A percentile compares a stretch with the other conserved stretches of the same genome.
These are phyloP conservation scores for Thamnophis sirtalis DNA, from an alignment of 2,113 vertebrate species.

Conservation along the genomic window DNA sequence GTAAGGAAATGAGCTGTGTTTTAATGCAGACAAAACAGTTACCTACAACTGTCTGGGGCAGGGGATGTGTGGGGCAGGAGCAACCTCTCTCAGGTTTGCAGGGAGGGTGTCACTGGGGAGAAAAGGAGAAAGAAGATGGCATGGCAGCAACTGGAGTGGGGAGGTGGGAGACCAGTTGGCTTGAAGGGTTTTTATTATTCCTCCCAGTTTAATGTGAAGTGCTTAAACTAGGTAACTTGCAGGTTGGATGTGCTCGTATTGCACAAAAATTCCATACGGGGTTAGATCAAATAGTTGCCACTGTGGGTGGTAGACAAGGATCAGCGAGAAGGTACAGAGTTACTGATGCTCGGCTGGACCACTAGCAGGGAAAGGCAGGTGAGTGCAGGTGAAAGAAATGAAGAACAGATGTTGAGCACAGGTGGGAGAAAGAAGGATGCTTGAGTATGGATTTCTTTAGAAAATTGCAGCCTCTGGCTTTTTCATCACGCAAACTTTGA, in stretches of 20 bases:
- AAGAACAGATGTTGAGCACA: conserved; percentile 8
- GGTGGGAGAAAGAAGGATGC: neutral
- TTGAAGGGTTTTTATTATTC: conserved; percentile 2
- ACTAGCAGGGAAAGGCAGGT: conserved; percentile 4
- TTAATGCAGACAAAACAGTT: neutral
- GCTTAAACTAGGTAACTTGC: conserved; percentile 22
- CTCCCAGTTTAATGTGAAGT: conserved; percentile 2
- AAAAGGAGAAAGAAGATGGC: neutral
- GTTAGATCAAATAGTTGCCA: conserved; percentile 16
- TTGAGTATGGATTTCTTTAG: neutral
- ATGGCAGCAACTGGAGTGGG: too few relatives aligned
- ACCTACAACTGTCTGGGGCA: neutral
- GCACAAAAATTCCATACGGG: neutral
- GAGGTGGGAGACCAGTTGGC: neutral
- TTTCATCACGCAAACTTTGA: neutral
- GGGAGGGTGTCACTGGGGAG: neutral
- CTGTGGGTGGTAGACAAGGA: neutral
- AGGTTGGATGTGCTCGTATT: neutral
- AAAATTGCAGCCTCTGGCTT: too few relatives aligned
- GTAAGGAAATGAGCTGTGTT: neutral
- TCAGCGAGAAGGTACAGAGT: neutral
- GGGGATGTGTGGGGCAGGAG: too few relatives aligned
- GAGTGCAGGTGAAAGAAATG: neutral
- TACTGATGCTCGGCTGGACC: neutral
- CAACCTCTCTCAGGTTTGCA: neutral